Conservation (phyloP, 2,113 vertebrate species). For the rabbit (Oryctolagus cuniculus) region DNA sequence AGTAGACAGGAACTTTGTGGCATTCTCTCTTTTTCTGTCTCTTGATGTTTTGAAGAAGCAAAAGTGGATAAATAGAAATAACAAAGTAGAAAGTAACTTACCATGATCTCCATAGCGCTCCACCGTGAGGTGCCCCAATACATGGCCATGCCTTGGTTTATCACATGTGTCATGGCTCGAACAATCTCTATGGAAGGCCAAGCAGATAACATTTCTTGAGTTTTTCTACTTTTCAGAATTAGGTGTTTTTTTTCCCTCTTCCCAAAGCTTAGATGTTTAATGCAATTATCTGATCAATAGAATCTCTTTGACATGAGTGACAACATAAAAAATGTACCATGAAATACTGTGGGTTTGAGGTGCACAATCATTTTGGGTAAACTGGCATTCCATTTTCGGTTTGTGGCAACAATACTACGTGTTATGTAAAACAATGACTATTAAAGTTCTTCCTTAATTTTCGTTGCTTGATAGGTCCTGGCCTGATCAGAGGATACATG, state of each 20-base stretch:
- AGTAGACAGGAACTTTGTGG: too few species aligned
- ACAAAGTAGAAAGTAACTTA: constrained; percentile 73
- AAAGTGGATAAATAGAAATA: too few species aligned
- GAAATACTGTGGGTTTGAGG: neutral
- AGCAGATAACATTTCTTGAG: neutral
- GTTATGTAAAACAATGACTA: constrained; percentile 3
- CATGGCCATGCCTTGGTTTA: constrained; percentile 99
- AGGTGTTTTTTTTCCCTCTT: rapidly evolving
- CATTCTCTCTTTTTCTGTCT: too few species aligned
- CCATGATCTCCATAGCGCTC: constrained; percentile 99
- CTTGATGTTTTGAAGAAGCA: too few species aligned
- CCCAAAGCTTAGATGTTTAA: neutral
- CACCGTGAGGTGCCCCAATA: constrained; percentile 99
- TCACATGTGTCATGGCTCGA: constrained; percentile 97
- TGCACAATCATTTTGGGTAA: neutral
- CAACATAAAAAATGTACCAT: neutral
- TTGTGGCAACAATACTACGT: neutral
- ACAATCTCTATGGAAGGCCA: constrained; percentile 92
- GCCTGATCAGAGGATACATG: neutral
- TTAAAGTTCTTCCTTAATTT: constrained; percentile 33
- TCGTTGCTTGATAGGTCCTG: neutral
- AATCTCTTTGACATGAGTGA: neutral
- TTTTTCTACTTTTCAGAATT: neutral
- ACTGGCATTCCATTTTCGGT: neutral
- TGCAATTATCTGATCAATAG: neutral